Percentiles rank a stretch among this genome's conserved stretches.
phyloP scores from a whole-genome alignment of 2,797 vertebrate species.

The Tympanoctomys barrerae region DNA sequence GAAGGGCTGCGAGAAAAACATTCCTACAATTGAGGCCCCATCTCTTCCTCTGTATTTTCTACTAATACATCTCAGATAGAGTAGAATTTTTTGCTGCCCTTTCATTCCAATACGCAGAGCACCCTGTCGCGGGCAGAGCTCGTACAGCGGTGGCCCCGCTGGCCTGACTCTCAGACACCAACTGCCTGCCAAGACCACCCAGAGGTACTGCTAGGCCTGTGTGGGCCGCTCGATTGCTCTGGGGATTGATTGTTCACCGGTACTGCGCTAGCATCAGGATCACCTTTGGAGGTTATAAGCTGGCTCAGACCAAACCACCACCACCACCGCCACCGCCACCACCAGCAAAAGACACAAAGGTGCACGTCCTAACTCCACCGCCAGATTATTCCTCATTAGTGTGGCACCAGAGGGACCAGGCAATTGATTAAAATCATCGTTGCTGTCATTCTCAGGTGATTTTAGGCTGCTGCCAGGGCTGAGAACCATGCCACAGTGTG shows the following conservation, averaged over 20 bases:
- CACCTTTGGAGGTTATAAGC: background rate
- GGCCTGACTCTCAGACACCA: background rate
- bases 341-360: background rate
- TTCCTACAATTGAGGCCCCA: background rate
- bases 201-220: background rate
- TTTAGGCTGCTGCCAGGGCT: background rate
- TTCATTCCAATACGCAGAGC: background rate
- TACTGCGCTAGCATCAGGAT: background rate
- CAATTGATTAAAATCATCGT: background rate
- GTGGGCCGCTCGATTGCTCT: background rate
- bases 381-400: background rate
- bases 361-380: no score
- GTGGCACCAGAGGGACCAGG: background rate
- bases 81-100: background rate
- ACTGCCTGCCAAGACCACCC: background rate
- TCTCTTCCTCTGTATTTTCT: conserved; percentile 27
- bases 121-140: no score
- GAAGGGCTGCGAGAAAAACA: background rate
- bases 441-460: background rate
- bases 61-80: background rate
- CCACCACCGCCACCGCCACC: background rate
- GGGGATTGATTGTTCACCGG: background rate
- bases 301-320: background rate
- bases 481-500: background rate
- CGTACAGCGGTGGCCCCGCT: background rate